phyloP scores from a whole-genome alignment of 2,113 vertebrate genomes.

The Sceloporus tristichus region DNA sequence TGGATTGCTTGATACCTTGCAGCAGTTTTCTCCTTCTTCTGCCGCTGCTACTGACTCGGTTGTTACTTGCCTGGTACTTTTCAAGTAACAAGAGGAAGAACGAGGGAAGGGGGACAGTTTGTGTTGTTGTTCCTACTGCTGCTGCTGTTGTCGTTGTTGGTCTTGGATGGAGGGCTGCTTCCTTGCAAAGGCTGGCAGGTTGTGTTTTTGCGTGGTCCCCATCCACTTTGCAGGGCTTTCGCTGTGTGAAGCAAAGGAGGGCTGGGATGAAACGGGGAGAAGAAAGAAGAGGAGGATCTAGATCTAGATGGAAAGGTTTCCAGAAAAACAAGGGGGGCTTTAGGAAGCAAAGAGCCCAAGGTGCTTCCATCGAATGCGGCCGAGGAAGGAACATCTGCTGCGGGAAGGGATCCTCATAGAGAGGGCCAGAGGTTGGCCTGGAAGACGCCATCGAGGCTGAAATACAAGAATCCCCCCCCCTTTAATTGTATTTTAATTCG shows the following conservation, averaged over 20 bases:
- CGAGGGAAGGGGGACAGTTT: constrained; percentile 29
- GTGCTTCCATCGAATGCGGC: background rate
- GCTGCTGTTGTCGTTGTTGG: too few relatives aligned
- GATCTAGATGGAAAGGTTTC: background rate
- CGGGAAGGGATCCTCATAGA: background rate
- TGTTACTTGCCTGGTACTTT: too few relatives aligned
- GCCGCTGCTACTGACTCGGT: too few relatives aligned
- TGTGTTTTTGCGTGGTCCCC: background rate
- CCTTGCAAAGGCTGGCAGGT: background rate
- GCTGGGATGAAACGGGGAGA: background rate
- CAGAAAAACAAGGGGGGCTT: background rate
- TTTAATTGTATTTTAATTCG: too few relatives aligned
- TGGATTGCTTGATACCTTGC: too few relatives aligned
- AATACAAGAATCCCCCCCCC: background rate
- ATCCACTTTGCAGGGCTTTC: background rate
- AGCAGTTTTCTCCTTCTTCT: too few relatives aligned
- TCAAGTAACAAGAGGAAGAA: background rate
- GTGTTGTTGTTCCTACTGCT: background rate
- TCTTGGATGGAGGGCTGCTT: too few relatives aligned
- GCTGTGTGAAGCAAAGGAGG: constrained; percentile 16
- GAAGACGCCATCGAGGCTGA: background rate
- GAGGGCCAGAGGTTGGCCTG: background rate
- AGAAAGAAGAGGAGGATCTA: background rate
- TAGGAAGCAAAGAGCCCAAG: constrained; percentile 19
- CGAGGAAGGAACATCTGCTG: constrained; percentile 1